These are phyloP conservation scores for Siniperca chuatsi DNA, from an alignment of 2,113 vertebrate species.

Conservation along the genomic window DNA sequence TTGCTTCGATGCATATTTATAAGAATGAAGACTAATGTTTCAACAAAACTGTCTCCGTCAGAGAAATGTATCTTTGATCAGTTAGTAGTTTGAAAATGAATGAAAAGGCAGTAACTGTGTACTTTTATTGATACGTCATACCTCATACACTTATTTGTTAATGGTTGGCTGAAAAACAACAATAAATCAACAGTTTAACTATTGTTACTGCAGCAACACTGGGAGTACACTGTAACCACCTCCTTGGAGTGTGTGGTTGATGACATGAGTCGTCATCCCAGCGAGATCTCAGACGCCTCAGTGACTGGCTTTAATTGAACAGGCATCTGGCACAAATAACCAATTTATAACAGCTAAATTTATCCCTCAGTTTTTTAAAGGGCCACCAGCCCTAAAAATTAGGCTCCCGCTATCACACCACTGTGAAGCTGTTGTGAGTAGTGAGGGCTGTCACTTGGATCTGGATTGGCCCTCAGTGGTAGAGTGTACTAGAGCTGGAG, in stretches of 20 bases:
- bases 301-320: slow-evolving; percentile 77
- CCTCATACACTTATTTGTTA: slow-evolving; percentile 17
- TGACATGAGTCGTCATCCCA: slow-evolving; percentile 54
- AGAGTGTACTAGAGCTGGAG: slow-evolving; percentile 36
- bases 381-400: slow-evolving; percentile 48
- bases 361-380: slow-evolving; percentile 67
- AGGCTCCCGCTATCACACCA: slow-evolving; percentile 33
- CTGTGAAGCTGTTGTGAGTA: slow-evolving; percentile 38
- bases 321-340: slow-evolving; percentile 75
- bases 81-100: background rate
- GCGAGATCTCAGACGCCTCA: slow-evolving; percentile 62
- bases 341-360: slow-evolving; percentile 76
- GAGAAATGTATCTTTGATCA: slow-evolving; percentile 2
- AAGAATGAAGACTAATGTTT: slow-evolving; percentile 5
- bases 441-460: slow-evolving; percentile 38
- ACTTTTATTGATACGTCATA: slow-evolving; percentile 26
- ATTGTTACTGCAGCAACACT: slow-evolving; percentile 35
- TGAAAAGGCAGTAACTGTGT: background rate
- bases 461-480: slow-evolving; percentile 53
- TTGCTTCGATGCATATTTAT: background rate
- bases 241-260: slow-evolving; percentile 50
- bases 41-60: background rate
- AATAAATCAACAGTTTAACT: slow-evolving; percentile 46
- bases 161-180: background rate
- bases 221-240: slow-evolving; percentile 30